Evolutionary conservation across 2,113 vertebrate species (phyloP), one percentile per base, ranked within the genome.

Genomic region (Mystacornis crossleyi): DNA sequence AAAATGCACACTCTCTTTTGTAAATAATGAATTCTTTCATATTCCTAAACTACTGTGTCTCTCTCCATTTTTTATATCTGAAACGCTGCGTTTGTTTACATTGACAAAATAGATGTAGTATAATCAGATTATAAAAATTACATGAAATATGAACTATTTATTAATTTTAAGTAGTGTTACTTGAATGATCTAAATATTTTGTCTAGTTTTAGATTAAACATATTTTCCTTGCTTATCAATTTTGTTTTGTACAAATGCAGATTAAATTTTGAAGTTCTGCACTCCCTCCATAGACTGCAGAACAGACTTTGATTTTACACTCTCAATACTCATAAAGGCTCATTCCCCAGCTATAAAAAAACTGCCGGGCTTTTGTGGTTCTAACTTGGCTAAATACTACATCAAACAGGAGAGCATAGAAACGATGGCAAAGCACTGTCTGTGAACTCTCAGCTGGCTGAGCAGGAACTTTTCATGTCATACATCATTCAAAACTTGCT

Each of bases 401-500:
- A 43, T 69, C 91, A 83, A 89, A 91, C 42, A 88, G 16, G 51
- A 87, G 70, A 85, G 36, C 66, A 40, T 0, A 28, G 10, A 53
- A 89, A 69, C 0, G 7, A 36, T 69, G 84, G 55, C 74, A 83
- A 50, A 90, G 74, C 74, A 21, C 48, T 47, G 50, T 14, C 83
- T 74, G 78, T 20, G 51, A 79, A 50, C 85, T 58, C 47, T 79
- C 89, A 64, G 40, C 83, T 92, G 77, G 28, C 73, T 71, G 64
- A 89, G 60, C 62, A 89, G 89, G 58, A 73, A 50, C 79, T 95
- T 94, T 31, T 82, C 60, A 69, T 82, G 85, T 81, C 78, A 78
- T 81, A 36, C 81, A 74, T 90, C 90, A 88, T 93, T 90, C 96
- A 74, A 40, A 93, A 26, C 71, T 90, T 29, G 33, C 70, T 77